Base-by-base conservation (phyloP, 2,797 vertebrate species). In the Poliocrania exsul region DNA sequence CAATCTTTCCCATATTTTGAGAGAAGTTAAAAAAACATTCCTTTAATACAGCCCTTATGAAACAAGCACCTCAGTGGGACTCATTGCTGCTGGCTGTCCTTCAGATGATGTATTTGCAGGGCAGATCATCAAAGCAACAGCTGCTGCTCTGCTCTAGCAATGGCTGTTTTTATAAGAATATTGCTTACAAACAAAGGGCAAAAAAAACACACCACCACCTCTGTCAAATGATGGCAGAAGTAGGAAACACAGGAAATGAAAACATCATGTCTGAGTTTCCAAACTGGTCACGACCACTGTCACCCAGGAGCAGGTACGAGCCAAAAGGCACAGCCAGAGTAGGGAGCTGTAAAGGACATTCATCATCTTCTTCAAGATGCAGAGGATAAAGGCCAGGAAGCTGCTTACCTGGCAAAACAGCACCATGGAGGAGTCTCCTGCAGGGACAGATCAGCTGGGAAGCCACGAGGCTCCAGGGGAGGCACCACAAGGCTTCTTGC, bases 21-120 rank as follows among this genome's bases (percentile, higher is more conserved):
- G 6, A 66, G 46, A 86, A 78, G 54, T 24, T 57, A n/a, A 77
- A 80, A 56, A 79, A 64, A 4, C 19, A 73, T 40, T 77, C n/a
- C 10, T 89, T 67, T 78, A 90, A 94, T 37, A 91, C 2, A 80
- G 81, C 90, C 73, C 40, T 82, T 65, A 57, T 0, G 67, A 90
- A 92, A 83, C 85, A 78, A 93, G 57, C 54, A 72, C 85, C 88
- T 92, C 86, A 47, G 50, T 71, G 84, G 81, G 94, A 82, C 71
- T 82, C 78, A 6, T 13, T 56, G 92, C 83, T 82, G 62, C 81
- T 95, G 94, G 94, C 88, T 92, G 67, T 51, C 81, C 46, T 69
- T 93, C 95, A 82, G 74, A 95, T 94, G 81, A 95, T 77, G 81
- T 78, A 94, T 94, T 74, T 89, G 53, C 78, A 93, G 88, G 96